Evolutionary conservation across 2,113 vertebrate genomes (phyloP), one percentile per base, ranked within the genome.

Genomic region (Syrrhaptes paradoxus): DNA sequence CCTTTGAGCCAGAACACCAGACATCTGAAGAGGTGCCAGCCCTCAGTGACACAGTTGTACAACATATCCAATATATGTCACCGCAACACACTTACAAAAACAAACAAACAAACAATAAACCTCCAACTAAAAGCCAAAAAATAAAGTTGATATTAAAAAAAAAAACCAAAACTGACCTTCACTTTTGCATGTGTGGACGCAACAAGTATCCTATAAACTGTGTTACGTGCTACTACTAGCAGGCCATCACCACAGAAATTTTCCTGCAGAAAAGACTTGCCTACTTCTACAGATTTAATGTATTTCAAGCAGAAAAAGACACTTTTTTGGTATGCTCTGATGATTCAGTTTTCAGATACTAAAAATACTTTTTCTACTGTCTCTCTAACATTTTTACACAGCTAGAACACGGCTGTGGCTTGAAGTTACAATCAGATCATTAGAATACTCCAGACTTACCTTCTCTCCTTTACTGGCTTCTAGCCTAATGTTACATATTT

Each of bases 291-390:
- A 87, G 79, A 89, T 87, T 51, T 79, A 57, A 26, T 18, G 11
- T 75, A 68, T 95, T 96, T 81, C 87, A 95, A 95, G 94, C 14
- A 80, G 90, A 96, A 97, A 94, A 92, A 93, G 52, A 84, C 57
- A 83, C 46, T 77, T 92, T 91, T 92, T 81, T 26, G 17, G 15
- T 57, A 90, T 71, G 62, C 51, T 85, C 59, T 52, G 43, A 93
- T 65, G 63, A 71, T 86, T 81, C 38, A 4, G 34, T 67, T 94
- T 95, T 83, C 82, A 66, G 94, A 71, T 48, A 85, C 31, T 70
- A 36, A 54, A 62, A 57, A 38, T 32, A 61, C 48, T 71, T 89
- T 70, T 75, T 25, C 52, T 88, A 18, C 41, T 18, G 6, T 17
- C 5, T n/a, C 67, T 83, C 55, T 76, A 68, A 70, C 4, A 55